Base-by-base conservation (phyloP, 1,140 invertebrate species). In the Caenorhabditis remanei region DNA sequence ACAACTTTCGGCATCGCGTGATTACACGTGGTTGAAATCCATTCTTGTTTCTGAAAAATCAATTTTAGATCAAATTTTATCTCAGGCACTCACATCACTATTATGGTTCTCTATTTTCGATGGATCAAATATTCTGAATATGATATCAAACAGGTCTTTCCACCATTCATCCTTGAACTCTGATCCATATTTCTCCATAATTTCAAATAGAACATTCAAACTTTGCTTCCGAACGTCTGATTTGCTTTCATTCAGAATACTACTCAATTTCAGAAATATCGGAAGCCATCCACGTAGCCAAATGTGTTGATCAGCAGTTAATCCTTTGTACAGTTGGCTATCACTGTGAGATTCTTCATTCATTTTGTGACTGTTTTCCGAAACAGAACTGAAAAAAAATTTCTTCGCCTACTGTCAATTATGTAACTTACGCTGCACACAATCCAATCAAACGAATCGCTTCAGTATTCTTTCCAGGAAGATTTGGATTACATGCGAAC, bases 11-110 rank as follows among this genome's bases (percentile, higher is more conserved):
- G 99, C 21, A 99, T 93, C 0, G 98, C 98, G 93, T 99, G 98
- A 93, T 99, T 99, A 93, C 98, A 99, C 0, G 98, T 99, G n/a
- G 98, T 99, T 50, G 97, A 98, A 97, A 99, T 99, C 98, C 98
- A 99, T 94, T 99, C 98, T 14, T 96, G 96, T 94, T 98, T 98
- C 94, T 95, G 89, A 58, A 93, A 91, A 89, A n/a, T 14, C 6
- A 87, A 55, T n/a, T 11, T 50, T 50, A 53, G 50, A 53, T 53
- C 14, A 50, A 50, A 53, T 53, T 53, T 0, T 14, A 53, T 53
- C 50, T 0, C 32, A 32, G 32, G 32, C 4, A 88, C 92, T 89
- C 92, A 95, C 95, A 94, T 99, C 98, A 84, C 96, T 95, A 87
- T 97, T 96, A 89, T 97, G 96, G 93, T 99, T 97, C 0, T 97